A percentile compares a stretch with the other conserved stretches of the same genome.
These are phyloP conservation scores for Phallusia fumigata DNA, from an alignment of 23 tunicate species.

Conservation along the genomic window DNA sequence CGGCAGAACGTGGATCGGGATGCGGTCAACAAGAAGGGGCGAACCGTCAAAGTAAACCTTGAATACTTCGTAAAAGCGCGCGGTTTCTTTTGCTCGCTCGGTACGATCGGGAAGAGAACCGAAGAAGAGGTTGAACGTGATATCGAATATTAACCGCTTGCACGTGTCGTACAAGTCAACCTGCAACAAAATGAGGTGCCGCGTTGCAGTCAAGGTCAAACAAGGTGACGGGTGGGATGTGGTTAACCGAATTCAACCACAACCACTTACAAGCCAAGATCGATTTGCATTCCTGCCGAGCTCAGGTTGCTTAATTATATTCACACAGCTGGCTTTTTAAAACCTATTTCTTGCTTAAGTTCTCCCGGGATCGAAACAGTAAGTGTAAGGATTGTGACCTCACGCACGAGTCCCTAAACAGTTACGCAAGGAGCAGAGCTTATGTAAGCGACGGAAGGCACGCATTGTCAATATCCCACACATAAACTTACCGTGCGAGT, in stretches of 20 bases:
- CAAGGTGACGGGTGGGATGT: too few relatives aligned
- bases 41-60: constrained; percentile 27
- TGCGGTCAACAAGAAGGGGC: constrained; percentile 46
- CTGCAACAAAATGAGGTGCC: background rate
- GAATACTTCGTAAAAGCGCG: constrained; percentile 32
- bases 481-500: background rate
- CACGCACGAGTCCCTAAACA: too few relatives aligned
- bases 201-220: too few relatives aligned
- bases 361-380: too few relatives aligned
- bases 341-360: too few relatives aligned
- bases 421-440: too few relatives aligned
- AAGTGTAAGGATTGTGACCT: too few relatives aligned
- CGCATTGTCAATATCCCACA: background rate
- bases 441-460: background rate
- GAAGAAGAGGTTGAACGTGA: constrained; percentile 43
- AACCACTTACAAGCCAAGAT: background rate
- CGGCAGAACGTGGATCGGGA: constrained; percentile 57
- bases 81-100: constrained; percentile 8
- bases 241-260: background rate
- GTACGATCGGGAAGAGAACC: constrained; percentile 28
- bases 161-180: constrained; percentile 37
- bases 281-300: background rate
- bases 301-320: too few relatives aligned
- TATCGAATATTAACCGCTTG: constrained; percentile 42
- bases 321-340: too few relatives aligned